Evolutionary conservation across 2,888 invertebrate species (phyloP).

Genomic region (Lasioglossum morio): DNA sequence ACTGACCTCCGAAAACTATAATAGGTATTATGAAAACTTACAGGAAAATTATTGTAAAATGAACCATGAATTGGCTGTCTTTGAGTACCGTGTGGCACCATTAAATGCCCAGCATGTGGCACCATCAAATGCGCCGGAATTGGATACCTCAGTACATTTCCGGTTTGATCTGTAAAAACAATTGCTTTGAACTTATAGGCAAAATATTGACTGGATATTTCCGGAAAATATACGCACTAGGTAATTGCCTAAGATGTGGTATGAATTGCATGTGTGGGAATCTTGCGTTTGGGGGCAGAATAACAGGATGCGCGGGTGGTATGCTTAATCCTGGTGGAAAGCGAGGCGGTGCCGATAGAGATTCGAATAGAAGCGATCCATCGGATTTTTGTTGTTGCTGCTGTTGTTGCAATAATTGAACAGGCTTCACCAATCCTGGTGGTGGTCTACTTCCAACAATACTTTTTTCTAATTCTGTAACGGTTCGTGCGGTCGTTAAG

Average conservation of each 20-base stretch:
- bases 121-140: constrained; percentile 80
- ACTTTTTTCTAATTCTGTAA: constrained; percentile 90
- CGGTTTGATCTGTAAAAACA: constrained; percentile 56
- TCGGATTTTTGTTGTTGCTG: constrained; percentile 73
- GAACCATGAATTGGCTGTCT: constrained; percentile 79
- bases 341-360: constrained; percentile 77
- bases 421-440: constrained; percentile 75
- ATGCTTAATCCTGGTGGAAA: constrained; percentile 83
- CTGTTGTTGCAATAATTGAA: constrained; percentile 70
- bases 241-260: constrained; percentile 77
- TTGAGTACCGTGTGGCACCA: constrained; percentile 78
- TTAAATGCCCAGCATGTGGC: constrained; percentile 79
- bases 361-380: constrained; percentile 73
- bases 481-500: constrained; percentile 89
- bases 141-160: constrained; percentile 80
- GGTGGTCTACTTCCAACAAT: constrained; percentile 86
- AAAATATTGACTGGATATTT: neutral
- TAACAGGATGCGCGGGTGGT: constrained; percentile 80
- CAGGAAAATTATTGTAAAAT: constrained; percentile 79
- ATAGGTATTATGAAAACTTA: constrained; percentile 64
- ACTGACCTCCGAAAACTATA: neutral
- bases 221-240: constrained; percentile 70
- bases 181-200: neutral
- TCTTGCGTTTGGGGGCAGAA: constrained; percentile 84
- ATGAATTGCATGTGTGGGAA: constrained; percentile 83